A percentile compares a stretch with the other conserved stretches of the same genome.
Conservation (phyloP, 2,888 invertebrate genomes). For the Lydus trimaculatus region DNA sequence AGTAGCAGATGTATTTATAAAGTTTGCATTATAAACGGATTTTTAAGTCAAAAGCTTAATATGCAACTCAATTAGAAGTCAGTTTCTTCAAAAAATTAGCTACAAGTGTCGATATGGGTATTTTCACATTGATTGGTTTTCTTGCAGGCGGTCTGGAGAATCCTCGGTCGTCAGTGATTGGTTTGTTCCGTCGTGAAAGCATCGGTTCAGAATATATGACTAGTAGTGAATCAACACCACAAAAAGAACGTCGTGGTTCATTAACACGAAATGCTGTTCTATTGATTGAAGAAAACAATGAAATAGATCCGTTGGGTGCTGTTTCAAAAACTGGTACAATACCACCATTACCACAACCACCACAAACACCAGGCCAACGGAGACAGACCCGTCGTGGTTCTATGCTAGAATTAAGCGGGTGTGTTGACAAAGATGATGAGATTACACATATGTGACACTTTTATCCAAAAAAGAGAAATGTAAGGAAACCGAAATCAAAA, state of each 20-base stretch:
- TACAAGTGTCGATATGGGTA: no score
- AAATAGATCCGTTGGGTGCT: slow-evolving; percentile 54
- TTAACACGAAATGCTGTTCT: slow-evolving; percentile 62
- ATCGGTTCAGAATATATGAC: slow-evolving; percentile 72
- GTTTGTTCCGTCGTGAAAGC: slow-evolving; percentile 86
- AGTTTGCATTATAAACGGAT: no score
- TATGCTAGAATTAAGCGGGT: slow-evolving; percentile 83
- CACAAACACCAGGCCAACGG: slow-evolving; percentile 70
- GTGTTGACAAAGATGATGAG: slow-evolving; percentile 56
- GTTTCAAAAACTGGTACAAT: slow-evolving; percentile 59
- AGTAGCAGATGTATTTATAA: no score
- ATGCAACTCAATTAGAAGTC: no score
- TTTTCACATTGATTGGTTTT: background rate
- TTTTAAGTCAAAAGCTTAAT: no score
- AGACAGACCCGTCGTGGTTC: slow-evolving; percentile 79
- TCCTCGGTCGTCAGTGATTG: slow-evolving; percentile 89
- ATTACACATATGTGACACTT: slow-evolving; percentile 43
- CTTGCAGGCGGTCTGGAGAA: slow-evolving; percentile 82
- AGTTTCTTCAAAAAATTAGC: no score
- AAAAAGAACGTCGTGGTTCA: slow-evolving; percentile 54
- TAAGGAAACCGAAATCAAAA: slow-evolving; percentile 17
- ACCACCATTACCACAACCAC: slow-evolving; percentile 58
- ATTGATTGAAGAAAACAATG: slow-evolving; percentile 68
- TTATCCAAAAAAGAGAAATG: slow-evolving; percentile 42
- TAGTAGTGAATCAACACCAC: slow-evolving; percentile 60